phyloP scores from a whole-genome alignment of 2,888 invertebrate genomes.

The Pocota personata region DNA sequence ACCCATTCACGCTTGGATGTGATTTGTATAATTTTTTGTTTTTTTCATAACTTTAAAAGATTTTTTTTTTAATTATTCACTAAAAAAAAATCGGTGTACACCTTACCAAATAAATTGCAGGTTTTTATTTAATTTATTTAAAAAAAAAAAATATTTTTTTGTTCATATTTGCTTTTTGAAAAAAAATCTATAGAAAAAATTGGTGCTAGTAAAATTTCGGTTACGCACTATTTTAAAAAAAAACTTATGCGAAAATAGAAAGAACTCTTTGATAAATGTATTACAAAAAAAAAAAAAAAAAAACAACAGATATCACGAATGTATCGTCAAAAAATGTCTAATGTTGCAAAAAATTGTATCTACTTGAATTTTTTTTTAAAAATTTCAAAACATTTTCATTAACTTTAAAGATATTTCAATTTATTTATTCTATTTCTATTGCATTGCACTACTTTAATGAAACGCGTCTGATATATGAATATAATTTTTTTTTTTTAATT shows the following conservation, averaged over 20 bases:
- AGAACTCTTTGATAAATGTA: conserved; percentile 11
- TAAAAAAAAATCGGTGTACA: background rate
- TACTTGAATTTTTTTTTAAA: conserved; percentile 34
- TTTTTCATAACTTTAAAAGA: background rate
- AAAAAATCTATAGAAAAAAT: conserved; percentile 1
- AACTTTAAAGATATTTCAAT: background rate
- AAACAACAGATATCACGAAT: conserved; percentile 14
- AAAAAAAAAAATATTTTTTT: too few species aligned
- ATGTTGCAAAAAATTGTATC: conserved; percentile 55
- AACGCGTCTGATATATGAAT: conserved; percentile 50
- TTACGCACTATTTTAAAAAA: conserved; percentile 23
- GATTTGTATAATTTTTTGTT: background rate
- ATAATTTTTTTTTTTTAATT: conserved; percentile 7
- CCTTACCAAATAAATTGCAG: conserved; percentile 1
- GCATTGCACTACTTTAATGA: conserved; percentile 59
- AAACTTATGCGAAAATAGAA: conserved; percentile 34
- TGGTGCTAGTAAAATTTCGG: conserved; percentile 17
- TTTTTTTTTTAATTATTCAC: background rate
- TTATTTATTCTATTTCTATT: conserved; percentile 16
- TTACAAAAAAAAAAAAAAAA: conserved; percentile 16
- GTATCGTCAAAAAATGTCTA: conserved; percentile 23
- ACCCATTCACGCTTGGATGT: background rate
- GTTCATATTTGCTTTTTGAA: background rate
- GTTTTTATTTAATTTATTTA: background rate
- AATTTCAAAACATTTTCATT: conserved; percentile 9